Conservation (phyloP, 2,888 invertebrate species). For the Xestobium rufovillosum region DNA sequence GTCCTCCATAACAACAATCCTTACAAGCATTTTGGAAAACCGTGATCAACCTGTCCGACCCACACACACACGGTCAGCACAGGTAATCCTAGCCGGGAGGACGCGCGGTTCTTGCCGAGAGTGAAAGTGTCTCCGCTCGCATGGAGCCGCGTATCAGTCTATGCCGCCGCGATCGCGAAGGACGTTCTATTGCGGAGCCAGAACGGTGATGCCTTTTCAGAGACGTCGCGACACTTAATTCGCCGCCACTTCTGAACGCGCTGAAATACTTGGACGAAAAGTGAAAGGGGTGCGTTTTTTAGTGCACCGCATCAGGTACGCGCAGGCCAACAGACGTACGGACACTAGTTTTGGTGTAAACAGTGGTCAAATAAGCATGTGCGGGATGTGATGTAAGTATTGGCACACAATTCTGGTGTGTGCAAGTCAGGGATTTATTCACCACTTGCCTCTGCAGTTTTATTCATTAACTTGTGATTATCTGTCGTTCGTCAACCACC, state of each 20-base stretch:
- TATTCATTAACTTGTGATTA: too few species aligned
- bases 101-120: background rate
- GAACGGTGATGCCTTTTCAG: background rate
- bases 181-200: background rate
- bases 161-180: background rate
- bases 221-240: background rate
- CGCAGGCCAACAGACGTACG: background rate
- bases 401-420: background rate
- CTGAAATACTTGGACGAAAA: background rate
- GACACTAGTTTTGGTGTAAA: background rate
- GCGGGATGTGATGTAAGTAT: background rate
- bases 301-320: background rate
- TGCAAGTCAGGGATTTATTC: conserved; percentile 2
- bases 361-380: background rate
- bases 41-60: too few species aligned
- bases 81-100: too few species aligned
- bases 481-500: too few species aligned
- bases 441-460: too few species aligned
- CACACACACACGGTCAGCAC: too few species aligned
- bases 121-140: conserved; percentile 2
- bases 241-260: conserved; percentile 2
- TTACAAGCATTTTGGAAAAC: too few species aligned
- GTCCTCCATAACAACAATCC: too few species aligned
- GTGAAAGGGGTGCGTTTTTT: conserved; percentile 1
- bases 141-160: background rate